Conservation (phyloP, 2,888 invertebrate species). For the Drosophila meridiana region DNA sequence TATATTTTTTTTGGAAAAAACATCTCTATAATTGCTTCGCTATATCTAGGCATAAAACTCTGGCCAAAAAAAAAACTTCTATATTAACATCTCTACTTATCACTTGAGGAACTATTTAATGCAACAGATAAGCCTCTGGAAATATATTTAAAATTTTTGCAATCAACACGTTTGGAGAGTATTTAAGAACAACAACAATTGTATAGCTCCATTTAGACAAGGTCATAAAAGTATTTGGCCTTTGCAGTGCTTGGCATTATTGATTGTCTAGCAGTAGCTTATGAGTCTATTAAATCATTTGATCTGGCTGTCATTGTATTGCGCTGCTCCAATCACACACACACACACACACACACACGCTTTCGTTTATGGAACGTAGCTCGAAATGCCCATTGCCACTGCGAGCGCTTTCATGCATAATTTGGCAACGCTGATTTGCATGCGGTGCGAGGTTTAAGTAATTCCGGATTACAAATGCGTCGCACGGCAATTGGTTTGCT, state of each 20-base stretch:
- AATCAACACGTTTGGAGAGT: slow-evolving; percentile 1
- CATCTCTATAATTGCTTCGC: too few species aligned
- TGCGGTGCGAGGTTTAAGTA: slow-evolving; percentile 31
- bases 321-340: not conserved
- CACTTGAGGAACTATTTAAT: not conserved
- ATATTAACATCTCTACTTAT: not conserved
- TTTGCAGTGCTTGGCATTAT: not conserved
- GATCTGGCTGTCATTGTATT: slow-evolving; percentile 1
- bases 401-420: slow-evolving; percentile 51
- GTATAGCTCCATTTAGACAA: not conserved
- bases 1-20: too few species aligned
- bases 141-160: not conserved
- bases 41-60: not conserved
- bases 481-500: slow-evolving; percentile 38
- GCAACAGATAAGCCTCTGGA: not conserved
- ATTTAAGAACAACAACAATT: not conserved
- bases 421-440: slow-evolving; percentile 52
- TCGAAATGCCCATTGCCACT: slow-evolving; percentile 49
- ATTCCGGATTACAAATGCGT: slow-evolving; percentile 53
- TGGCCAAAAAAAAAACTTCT: not conserved
- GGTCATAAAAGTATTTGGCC: not conserved
- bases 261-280: not conserved
- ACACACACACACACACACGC: slow-evolving; percentile 12
- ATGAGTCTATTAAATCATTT: slow-evolving; percentile 6
- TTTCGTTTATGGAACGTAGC: slow-evolving; percentile 37